phyloP scores from a whole-genome alignment of 1,140 invertebrate species.

The Hydropsyche tenuis region DNA sequence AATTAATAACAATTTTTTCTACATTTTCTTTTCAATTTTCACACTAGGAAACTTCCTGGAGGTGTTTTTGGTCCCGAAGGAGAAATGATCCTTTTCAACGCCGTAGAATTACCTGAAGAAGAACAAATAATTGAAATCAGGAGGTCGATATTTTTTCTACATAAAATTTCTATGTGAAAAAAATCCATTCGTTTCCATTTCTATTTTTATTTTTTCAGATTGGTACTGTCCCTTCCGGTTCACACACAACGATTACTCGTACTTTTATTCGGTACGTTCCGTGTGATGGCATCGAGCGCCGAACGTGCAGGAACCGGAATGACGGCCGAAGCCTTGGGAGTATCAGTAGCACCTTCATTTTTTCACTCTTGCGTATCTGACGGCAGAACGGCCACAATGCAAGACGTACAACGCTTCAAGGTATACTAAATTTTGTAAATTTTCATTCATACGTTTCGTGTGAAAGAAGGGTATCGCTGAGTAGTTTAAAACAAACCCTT shows the following conservation, averaged over 20 bases:
- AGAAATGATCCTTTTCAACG: slow-evolving; percentile 89
- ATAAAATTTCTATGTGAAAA: not conserved
- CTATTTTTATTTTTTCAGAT: slow-evolving; percentile 64
- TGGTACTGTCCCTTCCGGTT: slow-evolving; percentile 85
- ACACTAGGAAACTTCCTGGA: slow-evolving; percentile 87
- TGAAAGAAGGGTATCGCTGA: too few relatives aligned
- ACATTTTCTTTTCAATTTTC: too few relatives aligned
- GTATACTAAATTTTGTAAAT: slow-evolving; percentile 57
- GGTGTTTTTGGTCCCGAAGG: slow-evolving; percentile 92
- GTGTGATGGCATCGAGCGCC: slow-evolving; percentile 92
- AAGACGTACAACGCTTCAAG: slow-evolving; percentile 93
- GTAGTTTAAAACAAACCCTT: too few relatives aligned
- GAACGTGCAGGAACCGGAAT: slow-evolving; percentile 90
- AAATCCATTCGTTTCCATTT: too few relatives aligned
- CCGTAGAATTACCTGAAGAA: slow-evolving; percentile 79
- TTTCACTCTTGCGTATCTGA: slow-evolving; percentile 96
- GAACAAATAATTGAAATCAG: slow-evolving; percentile 92
- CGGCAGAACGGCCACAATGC: slow-evolving; percentile 92
- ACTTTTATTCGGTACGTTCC: slow-evolving; percentile 96
- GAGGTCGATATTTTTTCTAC: slow-evolving; percentile 67
- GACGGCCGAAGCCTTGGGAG: slow-evolving; percentile 94
- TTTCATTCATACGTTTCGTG: slow-evolving; percentile 17
- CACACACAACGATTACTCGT: slow-evolving; percentile 93
- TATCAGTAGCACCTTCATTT: slow-evolving; percentile 96
- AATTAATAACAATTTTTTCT: too few relatives aligned